Conservation (phyloP, 2,888 invertebrate species). For the Fragum sueziense region DNA sequence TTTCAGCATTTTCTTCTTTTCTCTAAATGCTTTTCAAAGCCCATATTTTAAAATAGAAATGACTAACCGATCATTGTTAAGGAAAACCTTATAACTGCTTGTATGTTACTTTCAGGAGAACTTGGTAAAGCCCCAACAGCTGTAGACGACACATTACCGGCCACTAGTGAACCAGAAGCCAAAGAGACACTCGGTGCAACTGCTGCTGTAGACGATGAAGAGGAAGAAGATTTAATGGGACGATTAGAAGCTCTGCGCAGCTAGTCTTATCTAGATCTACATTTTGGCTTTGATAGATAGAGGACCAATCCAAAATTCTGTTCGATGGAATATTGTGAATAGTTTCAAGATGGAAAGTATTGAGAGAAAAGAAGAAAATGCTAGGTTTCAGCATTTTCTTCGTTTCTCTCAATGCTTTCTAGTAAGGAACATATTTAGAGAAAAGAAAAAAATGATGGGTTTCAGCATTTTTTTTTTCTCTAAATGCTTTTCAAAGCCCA, state of each 20-base stretch:
- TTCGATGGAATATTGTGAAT: no score
- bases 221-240: slow-evolving; percentile 66
- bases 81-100: no score
- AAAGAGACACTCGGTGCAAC: slow-evolving; percentile 60
- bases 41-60: no score
- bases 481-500: no score
- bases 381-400: not conserved
- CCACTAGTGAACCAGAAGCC: slow-evolving; percentile 56
- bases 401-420: slow-evolving; percentile 2
- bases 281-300: not conserved
- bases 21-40: no score
- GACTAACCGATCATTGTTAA: no score
- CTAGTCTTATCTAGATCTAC: slow-evolving; percentile 36
- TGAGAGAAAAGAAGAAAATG: not conserved
- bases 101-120: no score
- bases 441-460: no score
- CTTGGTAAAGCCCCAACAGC: slow-evolving; percentile 93
- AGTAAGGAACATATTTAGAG: no score
- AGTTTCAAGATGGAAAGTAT: not conserved
- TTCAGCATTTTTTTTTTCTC: no score
- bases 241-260: slow-evolving; percentile 65
- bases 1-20: no score
- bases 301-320: no score
- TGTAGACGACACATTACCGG: slow-evolving; percentile 84
- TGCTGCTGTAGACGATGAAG: slow-evolving; percentile 60